Evolutionary conservation across 2,113 vertebrate species (phyloP).

Genomic region (Hippocampus mohnikei): DNA sequence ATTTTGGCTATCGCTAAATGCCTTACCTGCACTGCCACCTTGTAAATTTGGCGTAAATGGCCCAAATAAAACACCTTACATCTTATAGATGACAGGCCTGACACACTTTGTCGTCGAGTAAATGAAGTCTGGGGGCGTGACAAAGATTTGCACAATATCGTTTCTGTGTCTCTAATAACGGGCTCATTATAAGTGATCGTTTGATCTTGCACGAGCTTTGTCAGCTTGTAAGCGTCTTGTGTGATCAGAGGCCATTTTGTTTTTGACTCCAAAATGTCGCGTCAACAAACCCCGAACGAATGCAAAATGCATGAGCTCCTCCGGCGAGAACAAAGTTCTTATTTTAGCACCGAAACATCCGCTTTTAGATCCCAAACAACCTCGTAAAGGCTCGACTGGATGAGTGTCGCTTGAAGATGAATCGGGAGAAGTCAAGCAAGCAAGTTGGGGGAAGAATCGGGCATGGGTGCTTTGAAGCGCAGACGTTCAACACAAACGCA

Average conservation of each 20-base stretch:
- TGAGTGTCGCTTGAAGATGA: neutral
- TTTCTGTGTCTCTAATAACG: neutral
- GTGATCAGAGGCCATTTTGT: slow-evolving; percentile 1
- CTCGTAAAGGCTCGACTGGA: neutral
- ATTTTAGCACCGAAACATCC: slow-evolving; percentile 1
- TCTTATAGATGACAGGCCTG: no score
- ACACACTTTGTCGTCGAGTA: no score
- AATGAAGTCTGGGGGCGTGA: neutral
- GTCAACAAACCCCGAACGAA: neutral
- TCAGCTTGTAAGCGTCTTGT: neutral
- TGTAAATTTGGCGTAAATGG: no score
- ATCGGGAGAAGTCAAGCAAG: neutral
- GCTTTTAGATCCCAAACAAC: slow-evolving; percentile 1
- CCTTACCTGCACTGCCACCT: no score
- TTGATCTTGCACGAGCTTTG: neutral
- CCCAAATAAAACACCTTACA: no score
- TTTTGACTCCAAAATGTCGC: neutral
- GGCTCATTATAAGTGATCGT: neutral
- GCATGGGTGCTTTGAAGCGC: neutral
- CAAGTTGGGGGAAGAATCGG: neutral
- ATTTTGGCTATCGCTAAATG: no score
- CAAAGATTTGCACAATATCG: neutral
- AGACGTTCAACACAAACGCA: neutral
- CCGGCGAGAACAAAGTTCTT: slow-evolving; percentile 8
- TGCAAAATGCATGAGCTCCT: slow-evolving; percentile 3